Evolutionary conservation across 1,140 invertebrate genomes (phyloP), one percentile per base, ranked within the genome.

Genomic region (Caerostris darwini): DNA sequence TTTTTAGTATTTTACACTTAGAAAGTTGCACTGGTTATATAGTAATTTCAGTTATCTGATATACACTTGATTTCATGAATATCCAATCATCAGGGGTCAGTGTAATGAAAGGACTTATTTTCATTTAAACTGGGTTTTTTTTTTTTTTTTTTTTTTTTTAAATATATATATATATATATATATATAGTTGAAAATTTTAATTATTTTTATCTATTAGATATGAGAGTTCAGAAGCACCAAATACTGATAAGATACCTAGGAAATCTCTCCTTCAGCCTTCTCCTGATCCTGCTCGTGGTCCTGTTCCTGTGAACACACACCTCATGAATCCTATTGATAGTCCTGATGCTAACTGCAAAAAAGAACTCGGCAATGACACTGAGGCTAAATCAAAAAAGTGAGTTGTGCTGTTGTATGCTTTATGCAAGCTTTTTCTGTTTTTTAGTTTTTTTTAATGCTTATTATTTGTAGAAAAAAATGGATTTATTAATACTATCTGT

Each of bases 221-320:
- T 59, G 94, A 91, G 91, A 77, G 14, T 17, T 14, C n/a, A 59
- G 81, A 90, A 54, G 14, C 94, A 34, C 59, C 59, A 3, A 92
- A 53, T 10, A 56, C 82, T 14, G 94, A 92, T 3, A 94, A 90
- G n/a, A 34, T 50, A 57, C 53, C 58, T 7, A 87, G 61, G 58
- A 91, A 82, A 53, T 82, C 94, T 7, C 17, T 88, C 19, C 54
- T 90, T 69, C 89, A 94, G 8, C 56, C 85, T 57, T 59, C 54
- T 57, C 14, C 89, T n/a, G 94, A 94, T 85, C 19, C 90, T 64
- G 14, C 14, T 10, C 57, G 59, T 34, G 92, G 94, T 6, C 97
- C 97, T 54, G 96, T 97, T 64, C 96, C 97, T 90, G 97, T 97
- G 17, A 97, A 97, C 95, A 97, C 97, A 95, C 97, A 97, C 96